These are phyloP conservation scores for Eurytoma adleriae DNA, from an alignment of 2,888 invertebrate genomes.

Conservation along the genomic window DNA sequence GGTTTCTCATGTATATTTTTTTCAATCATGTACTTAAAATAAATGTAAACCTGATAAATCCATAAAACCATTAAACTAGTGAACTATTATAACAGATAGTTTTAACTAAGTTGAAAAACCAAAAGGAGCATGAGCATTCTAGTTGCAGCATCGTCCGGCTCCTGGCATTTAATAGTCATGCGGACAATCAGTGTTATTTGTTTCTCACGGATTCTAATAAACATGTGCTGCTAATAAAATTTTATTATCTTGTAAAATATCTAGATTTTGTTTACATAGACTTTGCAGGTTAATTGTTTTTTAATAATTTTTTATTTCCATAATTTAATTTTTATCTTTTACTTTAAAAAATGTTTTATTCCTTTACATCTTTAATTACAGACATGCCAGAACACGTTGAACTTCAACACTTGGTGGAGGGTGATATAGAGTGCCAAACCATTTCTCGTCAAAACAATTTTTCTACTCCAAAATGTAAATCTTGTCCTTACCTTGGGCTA, in stretches of 20 bases:
- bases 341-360: not conserved
- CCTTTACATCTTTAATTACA: slow-evolving; percentile 39
- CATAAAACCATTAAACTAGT: no score
- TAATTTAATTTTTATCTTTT: not conserved
- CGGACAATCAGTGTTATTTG: not conserved
- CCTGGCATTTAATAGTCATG: slow-evolving; percentile 24
- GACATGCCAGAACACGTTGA: slow-evolving; percentile 87
- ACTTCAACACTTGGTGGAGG: slow-evolving; percentile 87
- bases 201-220: not conserved
- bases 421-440: slow-evolving; percentile 76
- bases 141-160: not conserved
- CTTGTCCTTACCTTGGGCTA: slow-evolving; percentile 88
- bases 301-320: not conserved
- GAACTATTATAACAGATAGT: no score
- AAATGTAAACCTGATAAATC: no score
- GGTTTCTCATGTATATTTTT: no score
- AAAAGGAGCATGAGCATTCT: slow-evolving; percentile 13
- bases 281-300: slow-evolving; percentile 11
- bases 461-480: slow-evolving; percentile 75
- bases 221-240: slow-evolving; percentile 21
- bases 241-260: not conserved
- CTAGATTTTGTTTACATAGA: not conserved
- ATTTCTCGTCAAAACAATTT: slow-evolving; percentile 76
- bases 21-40: no score
- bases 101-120: no score